These are phyloP conservation scores for Macropis europaea DNA, from an alignment of 2,888 invertebrate species.

Conservation along the genomic window DNA sequence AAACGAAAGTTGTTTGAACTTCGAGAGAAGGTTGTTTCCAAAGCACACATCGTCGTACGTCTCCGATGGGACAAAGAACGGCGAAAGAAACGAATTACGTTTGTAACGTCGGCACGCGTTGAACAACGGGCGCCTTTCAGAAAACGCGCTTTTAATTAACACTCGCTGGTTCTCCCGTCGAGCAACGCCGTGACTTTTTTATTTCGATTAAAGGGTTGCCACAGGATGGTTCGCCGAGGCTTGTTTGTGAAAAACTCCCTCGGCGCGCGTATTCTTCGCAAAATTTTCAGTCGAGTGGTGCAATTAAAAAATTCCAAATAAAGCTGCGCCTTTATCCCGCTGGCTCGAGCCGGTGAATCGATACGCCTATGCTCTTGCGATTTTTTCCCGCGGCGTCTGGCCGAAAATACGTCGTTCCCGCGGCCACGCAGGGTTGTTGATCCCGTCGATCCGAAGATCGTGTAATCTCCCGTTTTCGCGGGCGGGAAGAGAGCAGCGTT, in stretches of 20 bases:
- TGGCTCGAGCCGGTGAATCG: constrained; percentile 24
- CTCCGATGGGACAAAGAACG: neutral
- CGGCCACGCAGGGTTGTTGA: constrained; percentile 53
- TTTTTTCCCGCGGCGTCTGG: constrained; percentile 49
- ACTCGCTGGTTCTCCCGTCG: neutral
- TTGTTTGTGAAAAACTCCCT: too few relatives aligned
- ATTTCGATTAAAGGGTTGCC: neutral
- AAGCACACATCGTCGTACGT: too few relatives aligned
- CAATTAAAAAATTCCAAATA: constrained; percentile 23
- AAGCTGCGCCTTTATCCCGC: constrained; percentile 3
- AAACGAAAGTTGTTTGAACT: too few relatives aligned
- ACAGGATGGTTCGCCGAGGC: too few relatives aligned
- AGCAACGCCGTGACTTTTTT: neutral
- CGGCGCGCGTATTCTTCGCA: neutral
- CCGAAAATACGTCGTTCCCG: constrained; percentile 56
- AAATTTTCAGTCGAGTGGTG: constrained; percentile 12
- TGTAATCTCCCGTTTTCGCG: neutral
- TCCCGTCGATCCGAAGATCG: constrained; percentile 33
- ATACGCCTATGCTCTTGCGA: constrained; percentile 48
- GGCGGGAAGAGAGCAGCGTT: constrained; percentile 16
- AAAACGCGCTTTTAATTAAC: constrained; percentile 17
- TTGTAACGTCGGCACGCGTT: constrained; percentile 1
- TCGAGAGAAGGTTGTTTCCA: too few relatives aligned
- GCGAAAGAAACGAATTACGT: neutral
- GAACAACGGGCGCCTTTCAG: neutral